phyloP scores from a whole-genome alignment of 2,113 vertebrate genomes.

The Xenus cinereus region DNA sequence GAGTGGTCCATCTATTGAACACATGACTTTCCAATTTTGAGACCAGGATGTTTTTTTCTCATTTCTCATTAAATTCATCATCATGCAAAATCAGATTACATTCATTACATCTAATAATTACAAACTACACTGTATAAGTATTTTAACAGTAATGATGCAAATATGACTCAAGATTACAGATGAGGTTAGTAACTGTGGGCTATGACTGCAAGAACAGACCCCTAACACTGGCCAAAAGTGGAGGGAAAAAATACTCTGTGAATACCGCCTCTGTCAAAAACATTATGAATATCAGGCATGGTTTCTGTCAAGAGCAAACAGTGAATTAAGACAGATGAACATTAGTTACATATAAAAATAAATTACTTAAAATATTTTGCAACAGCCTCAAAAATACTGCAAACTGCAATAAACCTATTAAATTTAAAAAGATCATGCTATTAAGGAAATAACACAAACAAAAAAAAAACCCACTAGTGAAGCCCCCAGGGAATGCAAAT shows the following conservation, averaged over 20 bases:
- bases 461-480: neutral
- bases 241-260: neutral
- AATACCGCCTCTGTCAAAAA: neutral
- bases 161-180: neutral
- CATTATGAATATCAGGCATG: neutral
- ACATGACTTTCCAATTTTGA: no score
- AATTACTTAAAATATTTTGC: neutral
- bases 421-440: neutral
- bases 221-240: neutral
- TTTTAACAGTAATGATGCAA: neutral
- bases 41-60: neutral
- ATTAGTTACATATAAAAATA: neutral
- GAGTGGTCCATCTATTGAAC: no score
- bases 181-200: neutral
- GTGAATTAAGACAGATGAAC: neutral
- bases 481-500: neutral
- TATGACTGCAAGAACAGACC: neutral
- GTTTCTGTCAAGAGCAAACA: neutral
- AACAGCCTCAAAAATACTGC: neutral
- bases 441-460: neutral
- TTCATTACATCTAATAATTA: neutral
- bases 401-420: neutral
- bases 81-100: neutral
- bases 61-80: neutral
- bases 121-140: neutral